Base-by-base conservation (phyloP, 2,797 vertebrate species). In the Astyanax mexicanus region DNA sequence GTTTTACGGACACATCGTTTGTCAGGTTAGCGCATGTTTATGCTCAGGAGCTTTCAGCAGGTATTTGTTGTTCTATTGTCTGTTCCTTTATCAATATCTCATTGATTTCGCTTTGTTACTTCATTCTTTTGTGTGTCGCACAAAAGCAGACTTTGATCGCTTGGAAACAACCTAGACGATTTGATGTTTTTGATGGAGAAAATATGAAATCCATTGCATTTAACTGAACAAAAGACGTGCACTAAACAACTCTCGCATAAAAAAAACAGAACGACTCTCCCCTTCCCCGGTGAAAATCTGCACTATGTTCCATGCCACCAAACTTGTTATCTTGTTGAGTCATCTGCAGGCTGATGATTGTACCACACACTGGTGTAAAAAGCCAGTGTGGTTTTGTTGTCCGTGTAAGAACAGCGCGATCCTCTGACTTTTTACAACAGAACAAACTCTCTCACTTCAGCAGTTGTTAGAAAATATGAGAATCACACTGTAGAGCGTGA, bases 251-350 rank as follows among this genome's bases (percentile, higher is more conserved):
- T 5, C 8, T 35, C 35, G 25, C 57, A 17, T 25, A 57, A 49
- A 37, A 25, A 57, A 49, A 37, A 25, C 40, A 61, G 8, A 49
- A 19, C 29, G 57, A 35, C 35, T 35, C 4, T 8, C 8, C 1
- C 4, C 10, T 32, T 69, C 64, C 69, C 23, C 69, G 65, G 65
- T 15, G 37, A 65, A 21, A 65, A 57, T 38, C 32, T 35, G 32
- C n/a, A 32, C 17, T 68, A 35, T 40, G 25, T 62, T 65, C 40
- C 62, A 21, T 71, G 69, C 45, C 54, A 72, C 49, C 61, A 40
- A 49, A 72, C 52, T 60, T 78, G 76, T 78, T 60, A 67, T 40
- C 23, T 60, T 61, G 54, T 21, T 78, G 69, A 78, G 17, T 72
- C 69, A 78, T 45, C 49, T 47, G 35, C n/a, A 73, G 64, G 35